Conservation (phyloP, 1,140 invertebrate genomes). For the Trichonephila clavipes region DNA sequence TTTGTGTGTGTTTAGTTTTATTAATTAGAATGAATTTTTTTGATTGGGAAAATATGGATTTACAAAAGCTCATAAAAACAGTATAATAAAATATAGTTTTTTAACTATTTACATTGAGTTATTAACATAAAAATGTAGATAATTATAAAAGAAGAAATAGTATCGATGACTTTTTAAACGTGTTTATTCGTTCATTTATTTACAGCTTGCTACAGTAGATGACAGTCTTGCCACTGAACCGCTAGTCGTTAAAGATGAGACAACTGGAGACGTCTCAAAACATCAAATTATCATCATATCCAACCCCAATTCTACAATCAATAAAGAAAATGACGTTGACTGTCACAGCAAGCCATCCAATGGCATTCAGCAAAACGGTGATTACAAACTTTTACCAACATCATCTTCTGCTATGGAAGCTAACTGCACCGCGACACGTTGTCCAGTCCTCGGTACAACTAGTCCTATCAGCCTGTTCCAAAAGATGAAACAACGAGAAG, state of each 20-base stretch:
- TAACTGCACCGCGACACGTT: background rate
- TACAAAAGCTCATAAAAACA: background rate
- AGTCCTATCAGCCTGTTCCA: conserved; percentile 60
- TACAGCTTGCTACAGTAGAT: conserved; percentile 17
- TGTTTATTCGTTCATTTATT: background rate
- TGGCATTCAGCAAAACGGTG: conserved; percentile 47
- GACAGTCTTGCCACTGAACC: conserved; percentile 31
- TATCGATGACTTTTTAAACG: no score
- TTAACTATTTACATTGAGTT: background rate
- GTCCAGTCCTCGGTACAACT: conserved; percentile 30
- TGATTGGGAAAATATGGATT: no score
- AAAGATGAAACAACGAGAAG: conserved; percentile 65
- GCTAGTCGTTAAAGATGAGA: conserved; percentile 47
- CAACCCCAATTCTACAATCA: no score
- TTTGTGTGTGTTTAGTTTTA: no score
- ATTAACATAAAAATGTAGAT: background rate
- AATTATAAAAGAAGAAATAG: no score
- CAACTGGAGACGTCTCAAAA: conserved; percentile 50
- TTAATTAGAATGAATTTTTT: no score
- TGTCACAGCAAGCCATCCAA: background rate
- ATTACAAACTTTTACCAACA: conserved; percentile 44
- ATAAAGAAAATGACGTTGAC: background rate
- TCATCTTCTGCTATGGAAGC: background rate
- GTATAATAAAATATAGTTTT: background rate
- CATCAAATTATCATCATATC: conserved; percentile 61